Base-by-base conservation (phyloP, 2,797 vertebrate species). In the Molossus alvarezi region DNA sequence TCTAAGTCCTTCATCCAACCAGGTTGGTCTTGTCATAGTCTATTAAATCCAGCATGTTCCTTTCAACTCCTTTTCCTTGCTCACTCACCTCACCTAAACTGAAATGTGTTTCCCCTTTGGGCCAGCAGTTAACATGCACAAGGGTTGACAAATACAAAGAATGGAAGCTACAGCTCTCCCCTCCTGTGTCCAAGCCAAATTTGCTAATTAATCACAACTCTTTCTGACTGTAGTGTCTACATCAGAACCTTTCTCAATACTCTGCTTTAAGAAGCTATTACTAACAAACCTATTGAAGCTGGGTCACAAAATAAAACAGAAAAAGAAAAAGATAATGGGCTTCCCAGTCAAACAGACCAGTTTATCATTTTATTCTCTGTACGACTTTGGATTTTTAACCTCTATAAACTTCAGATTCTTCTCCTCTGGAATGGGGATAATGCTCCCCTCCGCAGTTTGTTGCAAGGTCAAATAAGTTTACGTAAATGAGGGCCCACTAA, bases 341-440 rank as follows among this genome's bases (percentile, higher is more conserved):
- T 64, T n/a, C 29, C 21, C 25, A 95, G 51, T 62, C 55, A 79
- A 17, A 92, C 23, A 79, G 21, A 64, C 11, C 13, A 72, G 14
- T 67, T 86, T 69, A 29, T 87, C 76, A 12, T 69, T 81, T 69
- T 62, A 76, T 69, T 91, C 45, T 80, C 58, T 82, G 48, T 72
- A 15, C 85, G 20, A 86, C 27, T 55, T 90, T 65, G 60, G 17
- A 90, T n/a, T 75, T 85, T 41, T 29, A 67, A 67, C 51, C 14
- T 69, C 67, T 86, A 69, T 48, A 37, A 87, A 27, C 41, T 90
- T 91, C 9, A 55, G 55, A 83, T 58, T 75, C 58, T 94, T 96
- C 11, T 60, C 27, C 27, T 80, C 41, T 94, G 60, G 89, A 80
- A 76, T 86, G n/a, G 29, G 33, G 69, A 82, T 69, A 87, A 83